These are phyloP conservation scores for Gymnogyps californianus DNA, from an alignment of 2,113 vertebrate genomes.

Conservation along the genomic window DNA sequence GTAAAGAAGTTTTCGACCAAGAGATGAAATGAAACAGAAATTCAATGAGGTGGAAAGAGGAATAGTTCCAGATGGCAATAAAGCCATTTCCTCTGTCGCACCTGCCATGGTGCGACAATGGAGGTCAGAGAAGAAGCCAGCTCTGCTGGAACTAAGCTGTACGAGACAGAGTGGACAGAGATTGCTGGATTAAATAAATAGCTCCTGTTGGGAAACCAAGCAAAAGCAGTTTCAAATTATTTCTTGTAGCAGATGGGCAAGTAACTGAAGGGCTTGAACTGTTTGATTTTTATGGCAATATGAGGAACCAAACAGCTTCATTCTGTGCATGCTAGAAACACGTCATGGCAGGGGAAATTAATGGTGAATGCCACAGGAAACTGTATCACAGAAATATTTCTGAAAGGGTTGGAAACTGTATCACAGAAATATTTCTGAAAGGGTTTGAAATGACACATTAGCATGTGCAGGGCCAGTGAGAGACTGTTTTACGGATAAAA, in stretches of 20 bases:
- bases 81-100: not conserved
- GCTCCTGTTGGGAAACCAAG: not conserved
- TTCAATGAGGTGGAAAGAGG: not conserved
- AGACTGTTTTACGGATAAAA: not conserved
- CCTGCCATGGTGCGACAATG: not conserved
- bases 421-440: not conserved
- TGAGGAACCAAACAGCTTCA: not conserved
- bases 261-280: not conserved
- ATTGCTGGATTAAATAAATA: not conserved
- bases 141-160: not conserved
- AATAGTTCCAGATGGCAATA: slow-evolving; percentile 30
- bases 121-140: not conserved
- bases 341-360: not conserved
- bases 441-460: not conserved
- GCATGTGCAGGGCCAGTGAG: not conserved
- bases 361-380: not conserved
- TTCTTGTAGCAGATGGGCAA: not conserved
- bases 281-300: not conserved
- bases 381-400: not conserved
- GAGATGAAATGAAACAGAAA: not conserved
- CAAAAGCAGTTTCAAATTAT: not conserved
- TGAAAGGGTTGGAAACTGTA: not conserved
- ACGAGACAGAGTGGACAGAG: not conserved
- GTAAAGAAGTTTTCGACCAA: not conserved
- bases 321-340: not conserved